Evolutionary conservation across 2,113 vertebrate species (phyloP), one percentile per base, ranked within the genome.

Genomic region (Paradoxurus hermaphroditus): DNA sequence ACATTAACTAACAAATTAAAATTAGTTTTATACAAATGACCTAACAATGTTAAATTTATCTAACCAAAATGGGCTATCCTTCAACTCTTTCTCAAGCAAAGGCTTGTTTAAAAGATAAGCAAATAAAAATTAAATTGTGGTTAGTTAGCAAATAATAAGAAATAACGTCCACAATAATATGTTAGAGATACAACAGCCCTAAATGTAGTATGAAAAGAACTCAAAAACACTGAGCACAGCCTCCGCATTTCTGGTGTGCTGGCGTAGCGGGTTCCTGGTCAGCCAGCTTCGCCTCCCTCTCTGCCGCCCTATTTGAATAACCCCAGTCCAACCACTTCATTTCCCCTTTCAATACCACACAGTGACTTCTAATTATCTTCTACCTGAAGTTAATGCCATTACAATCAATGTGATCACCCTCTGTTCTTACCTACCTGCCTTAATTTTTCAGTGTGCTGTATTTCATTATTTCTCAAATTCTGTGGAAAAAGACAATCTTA

Each of bases 31-130:
- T 19, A 92, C 21, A 59, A 59, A 90, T 2, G 2, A 85, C 34
- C 70, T n/a, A 92, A 75, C 7, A 92, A 78, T 73, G n/a, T 97
- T 88, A 97, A 56, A 73, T 96, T 46, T 98, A 83, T 94, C 72
- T 83, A 97, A 97, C 49, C 75, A 72, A 96, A 85, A 93, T 7
- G 13, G 29, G 94, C 56, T 39, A 83, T 79, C 25, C 27, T n/a
- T 96, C 86, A 97, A 95, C 2, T 90, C 7, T 94, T 97, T 97
- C 68, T 94, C 79, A 89, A 97, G 79, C 21, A 97, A 77, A 53
- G 49, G 73, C 59, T 89, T 90, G 46, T 9, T 41, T 94, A 0
- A 96, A 87, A 97, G 86, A 84, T 29, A 78, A 29, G 31, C 19
- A 25, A 95, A 95, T 13, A 73, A 90, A 85, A 82, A 75, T 77